Conservation (phyloP, 1,140 invertebrate genomes). For the Brachionus koreanus region DNA sequence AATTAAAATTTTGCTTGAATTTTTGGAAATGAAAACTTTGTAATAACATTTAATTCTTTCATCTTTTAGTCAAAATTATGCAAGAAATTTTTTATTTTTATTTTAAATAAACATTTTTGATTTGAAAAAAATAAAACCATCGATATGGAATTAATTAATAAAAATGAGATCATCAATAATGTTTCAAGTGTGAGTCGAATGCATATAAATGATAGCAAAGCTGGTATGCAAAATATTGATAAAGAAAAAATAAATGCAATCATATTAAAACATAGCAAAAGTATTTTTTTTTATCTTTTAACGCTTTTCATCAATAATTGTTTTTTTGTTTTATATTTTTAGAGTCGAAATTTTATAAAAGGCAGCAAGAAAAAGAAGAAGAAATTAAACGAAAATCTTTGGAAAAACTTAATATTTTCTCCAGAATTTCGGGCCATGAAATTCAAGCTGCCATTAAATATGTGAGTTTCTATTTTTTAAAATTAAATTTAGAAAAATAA, state of each 20-base stretch:
- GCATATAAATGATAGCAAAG: slow-evolving; percentile 59
- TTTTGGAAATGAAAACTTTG: neutral
- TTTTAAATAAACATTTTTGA: neutral
- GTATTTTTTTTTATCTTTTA: slow-evolving; percentile 46
- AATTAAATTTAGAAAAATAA: neutral
- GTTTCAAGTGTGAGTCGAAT: slow-evolving; percentile 16
- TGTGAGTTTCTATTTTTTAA: slow-evolving; percentile 11
- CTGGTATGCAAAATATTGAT: slow-evolving; percentile 64
- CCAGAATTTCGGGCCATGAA: slow-evolving; percentile 51
- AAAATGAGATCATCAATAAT: neutral
- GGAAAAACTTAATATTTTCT: slow-evolving; percentile 52
- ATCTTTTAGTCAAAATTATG: neutral
- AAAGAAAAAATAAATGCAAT: slow-evolving; percentile 64
- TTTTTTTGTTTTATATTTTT: neutral
- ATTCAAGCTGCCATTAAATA: slow-evolving; percentile 43
- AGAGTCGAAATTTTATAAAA: slow-evolving; percentile 63
- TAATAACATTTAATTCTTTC: neutral
- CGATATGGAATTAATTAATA: neutral
- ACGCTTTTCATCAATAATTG: neutral
- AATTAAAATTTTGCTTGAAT: neutral
- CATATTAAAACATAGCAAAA: slow-evolving; percentile 63
- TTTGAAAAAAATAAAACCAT: neutral
- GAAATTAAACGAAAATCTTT: slow-evolving; percentile 59
- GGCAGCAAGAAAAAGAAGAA: slow-evolving; percentile 59
- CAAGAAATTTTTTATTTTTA: neutral